Conservation (phyloP, 2,797 vertebrate genomes). For the Centroberyx gerrardi region DNA sequence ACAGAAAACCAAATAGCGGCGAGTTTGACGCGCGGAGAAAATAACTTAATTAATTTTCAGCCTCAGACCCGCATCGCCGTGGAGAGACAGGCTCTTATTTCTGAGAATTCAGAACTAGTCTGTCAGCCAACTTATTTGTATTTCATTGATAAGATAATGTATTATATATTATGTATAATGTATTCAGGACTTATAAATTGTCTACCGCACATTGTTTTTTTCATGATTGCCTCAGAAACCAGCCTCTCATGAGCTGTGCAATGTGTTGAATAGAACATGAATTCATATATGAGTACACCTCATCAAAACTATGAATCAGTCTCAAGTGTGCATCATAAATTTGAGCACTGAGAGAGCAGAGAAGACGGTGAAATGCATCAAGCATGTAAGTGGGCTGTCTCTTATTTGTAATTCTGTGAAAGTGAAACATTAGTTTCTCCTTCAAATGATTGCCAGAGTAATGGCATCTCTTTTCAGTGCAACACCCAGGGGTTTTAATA, state of each 20-base stretch:
- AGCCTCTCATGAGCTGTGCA: constrained; percentile 47
- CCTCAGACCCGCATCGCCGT: constrained; percentile 30
- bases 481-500: constrained; percentile 90
- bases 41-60: constrained; percentile 43
- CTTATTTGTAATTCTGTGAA: constrained; percentile 80
- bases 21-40: constrained; percentile 48
- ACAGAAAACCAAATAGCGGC: constrained; percentile 62
- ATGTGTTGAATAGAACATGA: constrained; percentile 45
- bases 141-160: constrained; percentile 39
- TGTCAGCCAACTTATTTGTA: constrained; percentile 18
- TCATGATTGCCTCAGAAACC: constrained; percentile 38
- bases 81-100: constrained; percentile 39
- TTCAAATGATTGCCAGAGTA: constrained; percentile 86
- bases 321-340: constrained; percentile 50
- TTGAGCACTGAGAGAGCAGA: constrained; percentile 35
- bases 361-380: constrained; percentile 53
- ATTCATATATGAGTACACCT: constrained; percentile 49
- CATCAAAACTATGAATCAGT: constrained; percentile 65
- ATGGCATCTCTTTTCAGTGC: constrained; percentile 84
- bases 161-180: too few relatives aligned
- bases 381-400: constrained; percentile 72
- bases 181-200: constrained; percentile 23
- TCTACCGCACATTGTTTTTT: constrained; percentile 34
- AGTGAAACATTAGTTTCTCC: constrained; percentile 84
- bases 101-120: constrained; percentile 33